Conservation (phyloP, 2,113 vertebrate species). For the Lepus europaeus region DNA sequence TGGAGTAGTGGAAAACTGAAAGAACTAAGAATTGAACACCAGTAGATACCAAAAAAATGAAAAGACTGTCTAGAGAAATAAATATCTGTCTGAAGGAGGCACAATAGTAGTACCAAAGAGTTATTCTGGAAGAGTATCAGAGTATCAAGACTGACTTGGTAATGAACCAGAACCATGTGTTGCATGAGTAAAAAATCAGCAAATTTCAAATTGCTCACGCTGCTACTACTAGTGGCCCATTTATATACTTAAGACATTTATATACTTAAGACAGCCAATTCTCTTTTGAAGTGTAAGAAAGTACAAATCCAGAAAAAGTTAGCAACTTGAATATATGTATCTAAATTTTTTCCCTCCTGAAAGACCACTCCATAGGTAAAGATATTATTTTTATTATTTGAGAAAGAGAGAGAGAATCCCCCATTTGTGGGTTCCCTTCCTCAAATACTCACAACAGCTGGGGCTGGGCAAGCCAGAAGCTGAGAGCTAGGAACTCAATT, state of each 20-base stretch:
- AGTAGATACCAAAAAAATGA: neutral
- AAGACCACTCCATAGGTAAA: neutral
- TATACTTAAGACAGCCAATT: neutral
- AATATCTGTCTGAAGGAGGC: neutral
- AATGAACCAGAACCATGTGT: neutral
- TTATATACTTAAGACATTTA: neutral
- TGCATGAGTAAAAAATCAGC: neutral
- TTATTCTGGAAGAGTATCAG: neutral
- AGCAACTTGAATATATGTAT: neutral
- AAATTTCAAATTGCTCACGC: neutral
- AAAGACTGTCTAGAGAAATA: neutral
- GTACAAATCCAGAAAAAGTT: neutral
- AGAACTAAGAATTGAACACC: neutral
- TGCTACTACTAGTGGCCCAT: neutral
- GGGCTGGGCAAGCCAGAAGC: too few species aligned
- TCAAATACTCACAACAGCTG: too few species aligned
- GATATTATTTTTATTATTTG: neutral
- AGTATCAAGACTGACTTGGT: neutral
- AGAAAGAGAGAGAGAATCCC: too few species aligned
- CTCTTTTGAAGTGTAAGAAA: neutral
- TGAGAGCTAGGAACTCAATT: too few species aligned
- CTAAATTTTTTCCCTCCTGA: neutral
- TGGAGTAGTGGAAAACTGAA: neutral
- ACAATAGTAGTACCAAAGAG: neutral
- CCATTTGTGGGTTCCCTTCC: too few species aligned